phyloP scores from a whole-genome alignment of 2,888 invertebrate genomes.

The Rambutsinella grinnellia region DNA sequence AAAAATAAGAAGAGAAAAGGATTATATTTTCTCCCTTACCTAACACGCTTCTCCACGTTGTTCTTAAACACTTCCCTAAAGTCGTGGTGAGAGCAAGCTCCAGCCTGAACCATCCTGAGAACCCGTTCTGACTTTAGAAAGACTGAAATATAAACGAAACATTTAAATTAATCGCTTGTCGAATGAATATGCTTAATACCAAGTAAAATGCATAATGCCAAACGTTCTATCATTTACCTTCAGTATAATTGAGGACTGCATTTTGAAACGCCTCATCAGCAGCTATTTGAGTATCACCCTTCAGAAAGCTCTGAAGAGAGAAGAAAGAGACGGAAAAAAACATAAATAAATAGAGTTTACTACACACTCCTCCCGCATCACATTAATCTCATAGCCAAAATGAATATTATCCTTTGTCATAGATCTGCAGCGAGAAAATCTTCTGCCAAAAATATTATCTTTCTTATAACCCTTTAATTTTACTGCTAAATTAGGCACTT shows the following conservation, averaged over 20 bases:
- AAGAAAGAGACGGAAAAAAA: neutral
- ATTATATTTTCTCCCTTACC: slow-evolving; percentile 72
- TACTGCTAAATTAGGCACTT: neutral
- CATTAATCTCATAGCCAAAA: neutral
- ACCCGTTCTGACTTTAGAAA: slow-evolving; percentile 98
- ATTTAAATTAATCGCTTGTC: slow-evolving; percentile 10
- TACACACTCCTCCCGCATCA: neutral
- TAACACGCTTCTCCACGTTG: slow-evolving; percentile 98
- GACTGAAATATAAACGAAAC: slow-evolving; percentile 75
- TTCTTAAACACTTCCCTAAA: slow-evolving; percentile 98
- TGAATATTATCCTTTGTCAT: too few species aligned
- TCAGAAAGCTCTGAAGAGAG: slow-evolving; percentile 83
- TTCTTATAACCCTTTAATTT: neutral
- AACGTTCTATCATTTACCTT: slow-evolving; percentile 71
- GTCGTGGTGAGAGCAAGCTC: slow-evolving; percentile 98
- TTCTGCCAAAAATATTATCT: too few species aligned
- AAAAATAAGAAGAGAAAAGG: slow-evolving; percentile 2
- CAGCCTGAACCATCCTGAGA: slow-evolving; percentile 95
- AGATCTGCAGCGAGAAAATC: too few species aligned
- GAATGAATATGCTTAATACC: too few species aligned
- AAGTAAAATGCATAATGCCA: slow-evolving; percentile 19
- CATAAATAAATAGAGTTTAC: neutral
- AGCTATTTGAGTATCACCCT: slow-evolving; percentile 98
- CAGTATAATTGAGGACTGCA: slow-evolving; percentile 95
- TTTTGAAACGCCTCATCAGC: slow-evolving; percentile 99